Evolutionary conservation across 1,140 invertebrate genomes (phyloP).

Genomic region (Sesamia nonagrioides): DNA sequence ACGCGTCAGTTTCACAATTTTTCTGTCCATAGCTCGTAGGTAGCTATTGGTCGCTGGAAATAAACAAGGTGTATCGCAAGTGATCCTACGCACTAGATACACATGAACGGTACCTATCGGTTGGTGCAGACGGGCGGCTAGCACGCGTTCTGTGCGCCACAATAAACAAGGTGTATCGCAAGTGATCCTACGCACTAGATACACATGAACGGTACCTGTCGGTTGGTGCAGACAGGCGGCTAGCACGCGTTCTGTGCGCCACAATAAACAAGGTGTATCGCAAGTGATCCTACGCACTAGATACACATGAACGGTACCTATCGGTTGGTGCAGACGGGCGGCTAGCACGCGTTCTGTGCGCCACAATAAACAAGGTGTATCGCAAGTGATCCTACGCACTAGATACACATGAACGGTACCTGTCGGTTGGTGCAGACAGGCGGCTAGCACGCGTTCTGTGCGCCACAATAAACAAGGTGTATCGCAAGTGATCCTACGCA

Average conservation of each 20-base stretch:
- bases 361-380: neutral
- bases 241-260: slow-evolving; percentile 9
- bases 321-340: slow-evolving; percentile 58
- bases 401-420: slow-evolving; percentile 65
- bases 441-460: slow-evolving; percentile 44
- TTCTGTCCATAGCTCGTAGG: slow-evolving; percentile 52
- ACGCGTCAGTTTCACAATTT: slow-evolving; percentile 61
- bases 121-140: slow-evolving; percentile 53
- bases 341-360: slow-evolving; percentile 9
- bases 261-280: neutral
- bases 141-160: slow-evolving; percentile 12
- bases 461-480: neutral
- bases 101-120: slow-evolving; percentile 62
- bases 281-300: slow-evolving; percentile 71
- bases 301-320: slow-evolving; percentile 63
- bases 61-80: slow-evolving; percentile 69
- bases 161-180: slow-evolving; percentile 11
- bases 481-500: slow-evolving; percentile 68
- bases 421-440: slow-evolving; percentile 55
- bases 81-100: slow-evolving; percentile 73
- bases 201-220: slow-evolving; percentile 63
- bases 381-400: slow-evolving; percentile 69
- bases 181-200: slow-evolving; percentile 72
- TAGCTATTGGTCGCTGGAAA: slow-evolving; percentile 50
- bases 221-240: slow-evolving; percentile 55